These are phyloP conservation scores for Paguma larvata DNA, from an alignment of 2,797 vertebrate genomes.

Conservation along the genomic window DNA sequence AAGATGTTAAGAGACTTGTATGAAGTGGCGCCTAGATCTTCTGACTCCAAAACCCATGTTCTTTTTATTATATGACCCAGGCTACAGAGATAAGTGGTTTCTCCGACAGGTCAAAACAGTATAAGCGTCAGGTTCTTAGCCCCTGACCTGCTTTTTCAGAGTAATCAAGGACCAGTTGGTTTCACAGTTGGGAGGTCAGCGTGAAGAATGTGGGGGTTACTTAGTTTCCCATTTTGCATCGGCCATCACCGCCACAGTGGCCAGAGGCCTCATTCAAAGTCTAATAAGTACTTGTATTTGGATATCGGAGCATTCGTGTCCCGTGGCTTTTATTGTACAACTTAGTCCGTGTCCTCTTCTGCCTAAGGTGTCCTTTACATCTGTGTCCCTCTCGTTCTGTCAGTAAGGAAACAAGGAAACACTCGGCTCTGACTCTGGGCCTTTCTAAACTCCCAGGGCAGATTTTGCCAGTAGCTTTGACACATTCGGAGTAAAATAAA, in stretches of 20 bases:
- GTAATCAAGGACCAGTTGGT: slow-evolving; percentile 2
- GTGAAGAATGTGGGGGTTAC: background rate
- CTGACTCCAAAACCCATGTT: background rate
- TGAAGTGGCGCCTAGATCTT: background rate
- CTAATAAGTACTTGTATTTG: background rate
- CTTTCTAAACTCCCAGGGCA: background rate
- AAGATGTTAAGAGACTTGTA: slow-evolving; percentile 28
- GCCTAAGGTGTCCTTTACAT: background rate
- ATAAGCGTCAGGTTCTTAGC: background rate
- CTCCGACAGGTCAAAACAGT: background rate
- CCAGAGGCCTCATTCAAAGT: background rate
- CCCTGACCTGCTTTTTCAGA: slow-evolving; percentile 39
- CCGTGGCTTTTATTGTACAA: slow-evolving; percentile 17
- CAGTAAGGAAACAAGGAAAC: background rate
- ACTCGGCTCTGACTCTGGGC: background rate
- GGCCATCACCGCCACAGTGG: background rate
- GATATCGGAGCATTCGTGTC: background rate
- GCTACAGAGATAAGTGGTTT: background rate
- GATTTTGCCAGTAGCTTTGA: background rate
- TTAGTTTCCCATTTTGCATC: background rate
- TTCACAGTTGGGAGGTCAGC: background rate
- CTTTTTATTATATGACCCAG: background rate
- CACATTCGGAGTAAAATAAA: background rate
- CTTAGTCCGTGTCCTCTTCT: background rate
- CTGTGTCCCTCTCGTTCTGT: background rate